phyloP scores from a whole-genome alignment of 2,888 invertebrate genomes.

The Merodon equestris region DNA sequence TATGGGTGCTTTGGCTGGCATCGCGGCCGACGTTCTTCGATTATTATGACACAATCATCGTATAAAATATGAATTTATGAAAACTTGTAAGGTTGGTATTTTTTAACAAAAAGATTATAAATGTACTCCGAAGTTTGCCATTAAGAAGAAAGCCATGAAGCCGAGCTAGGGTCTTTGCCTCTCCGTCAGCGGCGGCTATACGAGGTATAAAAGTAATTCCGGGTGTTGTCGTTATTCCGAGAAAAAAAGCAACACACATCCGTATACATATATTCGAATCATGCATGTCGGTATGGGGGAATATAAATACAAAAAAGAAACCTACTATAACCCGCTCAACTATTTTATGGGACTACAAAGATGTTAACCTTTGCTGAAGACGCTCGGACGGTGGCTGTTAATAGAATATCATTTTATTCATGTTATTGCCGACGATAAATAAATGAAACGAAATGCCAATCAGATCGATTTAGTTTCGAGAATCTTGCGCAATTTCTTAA shows the following conservation, averaged over 20 bases:
- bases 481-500: no score
- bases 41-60: conserved; percentile 69
- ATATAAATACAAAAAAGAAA: not conserved
- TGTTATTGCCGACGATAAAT: conserved; percentile 53
- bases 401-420: conserved; percentile 55
- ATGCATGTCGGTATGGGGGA: no score
- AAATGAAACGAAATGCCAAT: no score
- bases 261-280: no score
- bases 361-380: conserved; percentile 57
- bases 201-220: conserved; percentile 50
- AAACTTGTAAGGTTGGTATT: conserved; percentile 67
- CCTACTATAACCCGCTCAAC: conserved; percentile 25
- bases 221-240: conserved; percentile 39
- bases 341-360: conserved; percentile 59
- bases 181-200: conserved; percentile 9
- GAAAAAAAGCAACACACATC: not conserved
- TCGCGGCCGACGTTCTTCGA: conserved; percentile 51
- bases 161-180: conserved; percentile 20
- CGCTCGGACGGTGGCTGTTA: conserved; percentile 24
- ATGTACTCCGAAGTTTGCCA: conserved; percentile 63
- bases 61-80: conserved; percentile 68
- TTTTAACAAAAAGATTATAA: conserved; percentile 68
- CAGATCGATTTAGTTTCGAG: no score
- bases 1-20: conserved; percentile 2
- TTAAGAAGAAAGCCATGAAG: conserved; percentile 55